Conservation (phyloP, 2,797 vertebrate genomes). For the Myripristis jacobus region DNA sequence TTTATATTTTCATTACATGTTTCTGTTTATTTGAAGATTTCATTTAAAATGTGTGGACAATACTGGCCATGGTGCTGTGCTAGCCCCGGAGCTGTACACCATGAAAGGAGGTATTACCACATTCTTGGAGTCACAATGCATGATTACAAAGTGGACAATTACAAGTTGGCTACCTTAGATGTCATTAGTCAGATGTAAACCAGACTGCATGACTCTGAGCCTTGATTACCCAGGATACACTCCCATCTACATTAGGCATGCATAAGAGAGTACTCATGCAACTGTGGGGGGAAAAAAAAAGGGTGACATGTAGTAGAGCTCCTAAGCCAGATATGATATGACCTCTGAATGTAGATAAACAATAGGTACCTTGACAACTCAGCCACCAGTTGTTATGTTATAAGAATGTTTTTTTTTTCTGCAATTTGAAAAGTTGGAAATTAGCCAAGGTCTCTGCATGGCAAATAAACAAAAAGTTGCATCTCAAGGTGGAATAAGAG, state of each 20-base stretch:
- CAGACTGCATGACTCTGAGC: slow-evolving; percentile 1
- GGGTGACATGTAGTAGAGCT: too few relatives aligned
- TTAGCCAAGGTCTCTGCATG: slow-evolving; percentile 43
- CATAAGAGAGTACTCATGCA: neutral
- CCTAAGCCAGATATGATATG: too few relatives aligned
- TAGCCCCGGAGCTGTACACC: slow-evolving; percentile 8
- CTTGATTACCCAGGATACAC: neutral
- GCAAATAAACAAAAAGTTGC: slow-evolving; percentile 4
- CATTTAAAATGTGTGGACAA: neutral
- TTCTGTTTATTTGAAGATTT: slow-evolving; percentile 17
- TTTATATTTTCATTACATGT: slow-evolving; percentile 45
- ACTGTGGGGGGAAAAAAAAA: too few relatives aligned
- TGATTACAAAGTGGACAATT: slow-evolving; percentile 30
- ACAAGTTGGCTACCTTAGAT: slow-evolving; percentile 4
- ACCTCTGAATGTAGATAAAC: too few relatives aligned
- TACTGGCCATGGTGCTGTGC: neutral
- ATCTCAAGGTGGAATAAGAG: slow-evolving; percentile 3
- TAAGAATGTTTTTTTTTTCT: neutral
- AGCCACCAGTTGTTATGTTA: neutral
- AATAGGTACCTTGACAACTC: neutral
- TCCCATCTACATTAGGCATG: neutral
- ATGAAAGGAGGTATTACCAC: neutral
- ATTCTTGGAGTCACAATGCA: slow-evolving; percentile 28
- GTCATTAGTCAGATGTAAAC: neutral
- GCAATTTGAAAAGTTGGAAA: slow-evolving; percentile 42